Evolutionary conservation across 2,113 vertebrate species (phyloP), one percentile per base, ranked within the genome.

Genomic region (Epinephelus fuscoguttatus): DNA sequence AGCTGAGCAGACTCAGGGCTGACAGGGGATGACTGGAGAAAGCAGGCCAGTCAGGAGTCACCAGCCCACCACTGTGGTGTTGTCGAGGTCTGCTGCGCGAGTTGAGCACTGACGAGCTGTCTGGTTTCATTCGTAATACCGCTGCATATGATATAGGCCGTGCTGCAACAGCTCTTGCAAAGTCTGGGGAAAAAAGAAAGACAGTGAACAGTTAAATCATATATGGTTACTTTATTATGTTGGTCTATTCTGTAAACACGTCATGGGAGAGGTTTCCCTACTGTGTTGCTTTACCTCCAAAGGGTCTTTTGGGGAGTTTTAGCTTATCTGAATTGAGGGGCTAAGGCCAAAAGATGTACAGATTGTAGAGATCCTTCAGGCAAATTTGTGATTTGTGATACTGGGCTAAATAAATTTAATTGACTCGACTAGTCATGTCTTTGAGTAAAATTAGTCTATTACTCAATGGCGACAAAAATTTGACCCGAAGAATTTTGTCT

Each of bases 71-170:
- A 84, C 92, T 62, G 91, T 87, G 93, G 82, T 92, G 94, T 71
- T 96, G 94, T 64, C 94, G 94, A 47, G 95, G 93, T 93, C 96
- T 95, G 86, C 75, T 89, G 86, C 96, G 96, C 47, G 96, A 93
- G 84, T 88, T 95, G 81, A 96, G 94, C 67, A 94, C 53, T 53
- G 97, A 95, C 55, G 95, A 96, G 80, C 97, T 96, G 77, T 95
- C 97, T 11, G 95, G 89, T 94, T 95, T 98, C 92, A 97, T 97
- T 89, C 97, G 96, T 85, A 98, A 78, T 68, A 98, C 95, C 40
- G 97, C 95, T 78, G 96, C 96, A 68, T 98, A 97, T 19, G 98
- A 95, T 33, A 97, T 94, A 0, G 96, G 96, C 69, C 96, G 88
- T 25, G 95, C 94, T 27, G 96, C 96, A 81, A 96, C 95, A 30